These are phyloP conservation scores for Teinopalpus imperialis DNA, from an alignment of 2,888 invertebrate species.

Conservation along the genomic window DNA sequence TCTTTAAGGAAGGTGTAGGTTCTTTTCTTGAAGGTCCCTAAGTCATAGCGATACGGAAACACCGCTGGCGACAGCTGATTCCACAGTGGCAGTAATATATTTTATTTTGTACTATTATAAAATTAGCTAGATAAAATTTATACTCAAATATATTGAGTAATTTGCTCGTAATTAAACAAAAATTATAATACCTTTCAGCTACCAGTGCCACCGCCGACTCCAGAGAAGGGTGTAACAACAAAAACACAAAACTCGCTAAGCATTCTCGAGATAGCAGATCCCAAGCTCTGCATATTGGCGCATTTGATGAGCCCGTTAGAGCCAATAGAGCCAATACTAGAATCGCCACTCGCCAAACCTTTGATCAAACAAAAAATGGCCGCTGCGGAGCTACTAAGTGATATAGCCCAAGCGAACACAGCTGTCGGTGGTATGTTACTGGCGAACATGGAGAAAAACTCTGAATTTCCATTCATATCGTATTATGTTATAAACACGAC, in stretches of 20 bases:
- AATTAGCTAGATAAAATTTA: too few relatives aligned
- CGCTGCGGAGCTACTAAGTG: slow-evolving; percentile 88
- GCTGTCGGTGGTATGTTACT: slow-evolving; percentile 92
- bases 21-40: too few relatives aligned
- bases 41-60: too few relatives aligned
- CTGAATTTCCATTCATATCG: slow-evolving; percentile 95
- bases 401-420: slow-evolving; percentile 87
- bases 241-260: slow-evolving; percentile 86
- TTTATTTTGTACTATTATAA: too few relatives aligned
- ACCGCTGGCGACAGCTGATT: too few relatives aligned
- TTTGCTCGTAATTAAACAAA: too few relatives aligned
- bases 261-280: slow-evolving; percentile 92
- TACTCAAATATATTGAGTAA: too few relatives aligned
- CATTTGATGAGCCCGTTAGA: slow-evolving; percentile 95
- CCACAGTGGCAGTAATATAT: too few relatives aligned
- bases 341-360: slow-evolving; percentile 91
- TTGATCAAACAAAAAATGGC: slow-evolving; percentile 89
- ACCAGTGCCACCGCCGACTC: slow-evolving; percentile 84
- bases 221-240: slow-evolving; percentile 82
- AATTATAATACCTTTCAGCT: slow-evolving; percentile 55
- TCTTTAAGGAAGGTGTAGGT: too few relatives aligned
- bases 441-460: slow-evolving; percentile 94
- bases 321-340: slow-evolving; percentile 91
- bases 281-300: slow-evolving; percentile 92
- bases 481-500: slow-evolving; percentile 95